Evolutionary conservation across 1,140 invertebrate species (phyloP).

Genomic region (Leptinotarsa undecemlineata): DNA sequence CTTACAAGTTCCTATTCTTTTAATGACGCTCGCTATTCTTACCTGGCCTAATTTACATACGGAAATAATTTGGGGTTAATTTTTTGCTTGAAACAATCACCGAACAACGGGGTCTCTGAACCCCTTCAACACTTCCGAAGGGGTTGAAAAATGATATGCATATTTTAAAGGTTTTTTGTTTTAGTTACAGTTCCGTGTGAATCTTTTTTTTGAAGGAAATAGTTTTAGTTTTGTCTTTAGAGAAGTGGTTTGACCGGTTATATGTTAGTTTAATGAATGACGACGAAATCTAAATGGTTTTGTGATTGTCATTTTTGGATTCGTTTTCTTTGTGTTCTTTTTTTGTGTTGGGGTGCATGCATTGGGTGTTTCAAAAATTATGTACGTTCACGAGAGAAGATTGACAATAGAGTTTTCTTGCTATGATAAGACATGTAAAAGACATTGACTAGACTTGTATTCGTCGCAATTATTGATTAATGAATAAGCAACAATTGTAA

Average conservation of each 20-base stretch:
- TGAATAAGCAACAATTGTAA: too few species aligned
- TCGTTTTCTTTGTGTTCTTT: background rate
- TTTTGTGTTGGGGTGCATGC: background rate
- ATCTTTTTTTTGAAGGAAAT: conserved; percentile 40
- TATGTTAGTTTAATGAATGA: conserved; percentile 19
- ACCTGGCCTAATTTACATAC: conserved; percentile 41
- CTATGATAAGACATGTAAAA: too few species aligned
- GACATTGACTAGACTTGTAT: too few species aligned
- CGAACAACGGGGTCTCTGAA: conserved; percentile 32
- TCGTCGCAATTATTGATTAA: too few species aligned
- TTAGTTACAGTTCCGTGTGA: conserved; percentile 41
- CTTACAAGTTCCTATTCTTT: conserved; percentile 22
- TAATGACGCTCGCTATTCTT: conserved; percentile 25
- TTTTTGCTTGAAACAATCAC: conserved; percentile 46
- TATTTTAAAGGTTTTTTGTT: conserved; percentile 43
- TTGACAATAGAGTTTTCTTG: too few species aligned
- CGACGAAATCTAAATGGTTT: conserved; percentile 10
- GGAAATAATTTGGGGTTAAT: conserved; percentile 46
- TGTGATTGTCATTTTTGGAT: conserved; percentile 14
- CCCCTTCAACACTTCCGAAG: conserved; percentile 34
- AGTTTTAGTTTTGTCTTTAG: conserved; percentile 24
- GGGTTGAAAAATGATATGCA: conserved; percentile 44
- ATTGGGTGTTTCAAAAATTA: too few species aligned
- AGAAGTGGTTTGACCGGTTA: conserved; percentile 32
- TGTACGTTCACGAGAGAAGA: too few species aligned